These are phyloP conservation scores for Peromyscus maniculatus DNA, from an alignment of 2,113 vertebrate genomes.

Conservation along the genomic window DNA sequence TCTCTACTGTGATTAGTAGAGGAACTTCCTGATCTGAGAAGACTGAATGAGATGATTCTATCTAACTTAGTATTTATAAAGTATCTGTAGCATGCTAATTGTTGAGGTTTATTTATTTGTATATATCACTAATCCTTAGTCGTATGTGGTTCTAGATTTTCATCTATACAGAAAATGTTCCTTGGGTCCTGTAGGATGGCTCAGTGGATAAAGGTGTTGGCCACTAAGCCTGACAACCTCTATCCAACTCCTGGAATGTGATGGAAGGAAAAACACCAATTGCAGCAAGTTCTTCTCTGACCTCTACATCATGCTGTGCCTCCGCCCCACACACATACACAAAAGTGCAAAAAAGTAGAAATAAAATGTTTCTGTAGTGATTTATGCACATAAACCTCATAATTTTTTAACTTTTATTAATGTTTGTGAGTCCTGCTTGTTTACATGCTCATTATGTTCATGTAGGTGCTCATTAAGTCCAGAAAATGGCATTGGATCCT, in stretches of 20 bases:
- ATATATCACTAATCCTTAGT: background rate
- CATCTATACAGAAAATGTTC: background rate
- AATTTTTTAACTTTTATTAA: background rate
- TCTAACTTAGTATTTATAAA: constrained; percentile 19
- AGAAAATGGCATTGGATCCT: background rate
- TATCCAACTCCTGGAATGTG: background rate
- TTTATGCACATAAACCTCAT: background rate
- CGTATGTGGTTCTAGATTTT: background rate
- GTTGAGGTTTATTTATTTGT: background rate
- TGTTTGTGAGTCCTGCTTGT: background rate
- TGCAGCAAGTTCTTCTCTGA: background rate
- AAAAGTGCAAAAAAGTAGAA: background rate
- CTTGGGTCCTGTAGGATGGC: background rate
- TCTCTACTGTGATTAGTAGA: background rate
- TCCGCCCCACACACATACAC: background rate
- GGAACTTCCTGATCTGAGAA: constrained; percentile 13
- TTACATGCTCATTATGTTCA: background rate
- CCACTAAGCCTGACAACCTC: background rate
- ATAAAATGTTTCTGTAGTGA: background rate
- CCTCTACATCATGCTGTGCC: background rate
- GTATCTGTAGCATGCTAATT: background rate
- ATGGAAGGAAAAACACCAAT: background rate
- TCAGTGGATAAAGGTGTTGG: background rate
- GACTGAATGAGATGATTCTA: background rate
- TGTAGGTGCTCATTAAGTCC: background rate